Conservation (phyloP, 2,888 invertebrate genomes). For the Netelia inedita region DNA sequence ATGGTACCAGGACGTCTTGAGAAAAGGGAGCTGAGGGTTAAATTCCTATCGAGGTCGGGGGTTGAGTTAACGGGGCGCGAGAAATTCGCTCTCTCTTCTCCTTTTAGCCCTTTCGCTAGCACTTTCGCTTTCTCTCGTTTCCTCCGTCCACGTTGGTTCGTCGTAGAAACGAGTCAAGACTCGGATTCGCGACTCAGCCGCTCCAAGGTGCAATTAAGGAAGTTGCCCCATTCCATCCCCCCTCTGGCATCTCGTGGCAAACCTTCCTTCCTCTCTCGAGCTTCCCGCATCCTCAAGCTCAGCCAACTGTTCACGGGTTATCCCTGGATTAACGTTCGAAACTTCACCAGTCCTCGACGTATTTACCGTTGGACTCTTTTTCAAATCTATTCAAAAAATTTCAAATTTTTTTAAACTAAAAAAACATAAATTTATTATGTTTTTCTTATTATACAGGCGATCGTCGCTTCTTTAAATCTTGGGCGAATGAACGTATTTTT, state of each 20-base stretch:
- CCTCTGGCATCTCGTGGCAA: constrained; percentile 11
- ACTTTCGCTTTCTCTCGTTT: constrained; percentile 7
- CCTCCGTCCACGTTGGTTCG: constrained; percentile 30
- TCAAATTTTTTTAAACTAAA: too few species aligned
- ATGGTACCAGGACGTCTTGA: constrained; percentile 20
- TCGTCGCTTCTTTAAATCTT: too few species aligned
- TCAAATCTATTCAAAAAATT: background rate
- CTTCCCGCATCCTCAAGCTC: constrained; percentile 53
- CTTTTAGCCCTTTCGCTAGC: background rate
- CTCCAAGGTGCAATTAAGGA: constrained; percentile 71
- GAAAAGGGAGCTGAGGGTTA: constrained; percentile 13
- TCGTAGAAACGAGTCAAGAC: constrained; percentile 44
- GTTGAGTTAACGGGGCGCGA: constrained; percentile 63
- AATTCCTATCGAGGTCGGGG: constrained; percentile 60
- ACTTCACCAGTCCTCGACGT: background rate
- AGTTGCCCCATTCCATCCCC: constrained; percentile 57
- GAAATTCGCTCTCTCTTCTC: constrained; percentile 28
- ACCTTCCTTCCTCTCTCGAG: constrained; percentile 13
- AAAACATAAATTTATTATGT: too few species aligned
- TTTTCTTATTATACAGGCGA: too few species aligned
- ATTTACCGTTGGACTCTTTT: background rate
- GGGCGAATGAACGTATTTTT: too few species aligned
- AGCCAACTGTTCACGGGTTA: constrained; percentile 57
- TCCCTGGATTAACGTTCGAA: constrained; percentile 22
- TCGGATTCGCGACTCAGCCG: constrained; percentile 37